phyloP scores from a whole-genome alignment of 2,888 invertebrate species.

The Parthenolecanium corni region DNA sequence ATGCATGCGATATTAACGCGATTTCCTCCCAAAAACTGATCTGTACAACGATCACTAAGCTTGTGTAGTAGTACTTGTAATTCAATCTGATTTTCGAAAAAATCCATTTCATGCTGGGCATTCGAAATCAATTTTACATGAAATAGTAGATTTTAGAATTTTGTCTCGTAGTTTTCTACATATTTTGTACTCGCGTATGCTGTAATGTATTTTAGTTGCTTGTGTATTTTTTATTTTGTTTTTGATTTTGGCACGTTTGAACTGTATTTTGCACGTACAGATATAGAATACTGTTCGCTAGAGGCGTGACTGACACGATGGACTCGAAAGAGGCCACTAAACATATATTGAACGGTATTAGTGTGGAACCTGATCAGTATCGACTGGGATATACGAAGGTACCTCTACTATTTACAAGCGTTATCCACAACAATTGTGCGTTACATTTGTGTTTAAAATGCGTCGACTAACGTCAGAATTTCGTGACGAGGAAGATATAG shows the following conservation, averaged over 20 bases:
- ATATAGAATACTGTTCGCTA: conserved; percentile 99
- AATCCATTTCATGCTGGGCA: background rate
- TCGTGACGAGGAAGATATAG: too few species aligned
- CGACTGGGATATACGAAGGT: conserved; percentile 56
- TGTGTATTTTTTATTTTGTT: conserved; percentile 34
- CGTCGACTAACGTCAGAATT: too few species aligned
- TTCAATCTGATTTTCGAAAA: background rate
- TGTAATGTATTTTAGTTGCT: conserved; percentile 20
- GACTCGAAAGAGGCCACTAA: conserved; percentile 47
- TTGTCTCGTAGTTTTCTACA: too few species aligned
- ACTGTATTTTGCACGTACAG: conserved; percentile 44
- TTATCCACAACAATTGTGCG: too few species aligned
- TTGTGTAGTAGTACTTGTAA: background rate
- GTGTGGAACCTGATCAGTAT: conserved; percentile 85
- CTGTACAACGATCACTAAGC: background rate
- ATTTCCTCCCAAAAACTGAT: too few species aligned
- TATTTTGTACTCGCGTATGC: too few species aligned
- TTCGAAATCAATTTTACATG: background rate
- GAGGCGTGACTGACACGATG: conserved; percentile 61
- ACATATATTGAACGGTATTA: conserved; percentile 37
- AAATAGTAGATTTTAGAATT: background rate
- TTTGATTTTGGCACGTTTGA: conserved; percentile 29
- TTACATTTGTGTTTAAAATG: too few species aligned
- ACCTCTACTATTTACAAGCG: background rate
- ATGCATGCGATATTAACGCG: too few species aligned